A percentile compares a stretch with the other conserved stretches of the same genome.
Conservation (phyloP, 2,797 vertebrate genomes). For the Neosalanx taihuensis region DNA sequence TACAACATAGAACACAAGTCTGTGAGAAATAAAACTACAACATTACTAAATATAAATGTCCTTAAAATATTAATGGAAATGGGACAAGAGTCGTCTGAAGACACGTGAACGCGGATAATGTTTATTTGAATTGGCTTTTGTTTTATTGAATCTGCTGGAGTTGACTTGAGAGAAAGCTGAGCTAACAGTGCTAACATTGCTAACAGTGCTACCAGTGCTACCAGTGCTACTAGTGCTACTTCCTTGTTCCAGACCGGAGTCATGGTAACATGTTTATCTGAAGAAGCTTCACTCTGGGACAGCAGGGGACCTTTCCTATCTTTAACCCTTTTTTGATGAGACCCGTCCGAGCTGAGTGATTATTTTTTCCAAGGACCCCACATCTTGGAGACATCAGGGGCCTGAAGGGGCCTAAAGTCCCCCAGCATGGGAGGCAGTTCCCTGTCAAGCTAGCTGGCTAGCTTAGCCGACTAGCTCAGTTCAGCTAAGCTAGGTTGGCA, state of each 20-base stretch:
- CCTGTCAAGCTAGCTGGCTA: slow-evolving; percentile 36
- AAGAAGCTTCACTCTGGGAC: slow-evolving; percentile 62
- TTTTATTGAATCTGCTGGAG: slow-evolving; percentile 60
- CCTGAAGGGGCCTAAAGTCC: slow-evolving; percentile 33
- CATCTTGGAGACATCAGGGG: slow-evolving; percentile 19
- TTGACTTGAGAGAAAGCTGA: slow-evolving; percentile 35
- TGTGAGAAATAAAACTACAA: neutral
- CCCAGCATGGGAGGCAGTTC: slow-evolving; percentile 51
- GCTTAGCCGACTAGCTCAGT: slow-evolving; percentile 29
- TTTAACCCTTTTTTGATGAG: slow-evolving; percentile 30
- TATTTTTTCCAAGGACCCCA: slow-evolving; percentile 16
- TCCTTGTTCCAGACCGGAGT: slow-evolving; percentile 71
- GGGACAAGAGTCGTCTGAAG: neutral
- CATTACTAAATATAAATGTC: neutral
- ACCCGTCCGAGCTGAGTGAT: neutral
- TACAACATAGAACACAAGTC: slow-evolving; percentile 23
- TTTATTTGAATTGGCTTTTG: slow-evolving; percentile 32
- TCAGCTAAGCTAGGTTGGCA: slow-evolving; percentile 50
- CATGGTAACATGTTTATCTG: slow-evolving; percentile 58
- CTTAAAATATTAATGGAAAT: neutral
- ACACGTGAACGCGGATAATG: slow-evolving; percentile 1
- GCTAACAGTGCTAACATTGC: too few species aligned
- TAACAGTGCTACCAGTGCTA: too few species aligned
- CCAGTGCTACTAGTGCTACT: slow-evolving; percentile 45
- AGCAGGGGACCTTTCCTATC: slow-evolving; percentile 25